Evolutionary conservation across 2,888 invertebrate species (phyloP).

Genomic region (Dromius quadrimaculatus): DNA sequence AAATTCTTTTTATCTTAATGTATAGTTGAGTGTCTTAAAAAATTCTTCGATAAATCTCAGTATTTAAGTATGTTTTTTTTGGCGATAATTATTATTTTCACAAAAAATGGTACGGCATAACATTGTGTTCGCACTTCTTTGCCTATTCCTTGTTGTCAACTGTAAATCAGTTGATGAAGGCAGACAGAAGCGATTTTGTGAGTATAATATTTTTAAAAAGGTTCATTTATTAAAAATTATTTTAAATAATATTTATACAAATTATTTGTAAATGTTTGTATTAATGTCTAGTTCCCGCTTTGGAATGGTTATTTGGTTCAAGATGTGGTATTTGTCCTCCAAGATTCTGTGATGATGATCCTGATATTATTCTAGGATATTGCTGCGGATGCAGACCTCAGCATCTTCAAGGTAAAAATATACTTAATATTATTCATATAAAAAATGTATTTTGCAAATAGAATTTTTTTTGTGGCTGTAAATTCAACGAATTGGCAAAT

Average conservation of each 20-base stretch:
- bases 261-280: too few relatives aligned
- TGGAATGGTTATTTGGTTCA: not conserved
- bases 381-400: constrained; percentile 72
- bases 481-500: too few relatives aligned
- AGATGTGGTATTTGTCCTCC: constrained; percentile 71
- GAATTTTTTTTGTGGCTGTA: not conserved
- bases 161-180: constrained; percentile 64
- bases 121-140: constrained; percentile 58
- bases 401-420: constrained; percentile 8
- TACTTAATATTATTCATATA: not conserved
- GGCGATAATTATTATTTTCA: constrained; percentile 22
- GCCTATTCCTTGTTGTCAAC: constrained; percentile 65
- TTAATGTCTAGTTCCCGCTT: not conserved
- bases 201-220: not conserved
- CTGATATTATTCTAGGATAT: constrained; percentile 73
- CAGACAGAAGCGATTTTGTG: not conserved
- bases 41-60: constrained; percentile 4
- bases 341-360: constrained; percentile 72
- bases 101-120: constrained; percentile 20
- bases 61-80: constrained; percentile 45
- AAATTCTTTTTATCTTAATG: constrained; percentile 32
- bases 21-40: constrained; percentile 35
- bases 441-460: too few relatives aligned
- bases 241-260: too few relatives aligned
- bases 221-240: too few relatives aligned